A percentile compares a stretch with the other conserved stretches of the same genome.
These are phyloP conservation scores for Protobothrops flavoviridis DNA, from an alignment of 2,113 vertebrate genomes.

Conservation along the genomic window DNA sequence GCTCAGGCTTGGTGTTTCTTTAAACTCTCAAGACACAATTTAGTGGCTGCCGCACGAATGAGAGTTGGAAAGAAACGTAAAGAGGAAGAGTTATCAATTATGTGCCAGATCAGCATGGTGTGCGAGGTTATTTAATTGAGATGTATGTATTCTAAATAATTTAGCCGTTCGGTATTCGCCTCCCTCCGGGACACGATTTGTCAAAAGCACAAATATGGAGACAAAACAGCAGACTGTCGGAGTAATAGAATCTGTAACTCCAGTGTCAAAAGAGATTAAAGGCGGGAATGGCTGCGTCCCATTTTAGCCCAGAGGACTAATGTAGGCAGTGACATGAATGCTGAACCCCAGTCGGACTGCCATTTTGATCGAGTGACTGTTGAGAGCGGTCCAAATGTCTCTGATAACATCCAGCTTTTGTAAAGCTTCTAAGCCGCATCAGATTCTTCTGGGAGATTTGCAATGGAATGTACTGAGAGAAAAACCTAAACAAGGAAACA, in stretches of 20 bases:
- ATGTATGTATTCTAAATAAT: slow-evolving; percentile 26
- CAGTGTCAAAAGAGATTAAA: slow-evolving; percentile 6
- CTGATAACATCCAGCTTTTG: neutral
- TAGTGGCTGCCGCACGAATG: neutral
- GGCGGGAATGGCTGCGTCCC: neutral
- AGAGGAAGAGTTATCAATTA: neutral
- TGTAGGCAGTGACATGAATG: neutral
- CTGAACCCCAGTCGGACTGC: neutral
- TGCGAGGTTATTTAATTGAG: slow-evolving; percentile 27
- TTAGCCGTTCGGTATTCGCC: neutral
- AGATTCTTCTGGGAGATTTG: neutral
- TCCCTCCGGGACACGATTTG: neutral
- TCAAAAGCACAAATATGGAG: neutral
- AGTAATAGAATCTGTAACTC: slow-evolving; percentile 5
- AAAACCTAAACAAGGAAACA: neutral
- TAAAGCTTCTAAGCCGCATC: neutral
- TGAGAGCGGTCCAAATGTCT: neutral
- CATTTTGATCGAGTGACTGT: slow-evolving; percentile 1
- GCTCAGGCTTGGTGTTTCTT: neutral
- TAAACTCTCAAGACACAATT: neutral
- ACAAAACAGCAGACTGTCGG: neutral
- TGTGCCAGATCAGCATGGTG: neutral
- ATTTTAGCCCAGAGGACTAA: neutral
- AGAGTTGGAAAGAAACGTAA: neutral
- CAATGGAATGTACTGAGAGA: neutral